Evolutionary conservation across 2,113 vertebrate genomes (phyloP).

Genomic region (Oreochromis tanganicae): DNA sequence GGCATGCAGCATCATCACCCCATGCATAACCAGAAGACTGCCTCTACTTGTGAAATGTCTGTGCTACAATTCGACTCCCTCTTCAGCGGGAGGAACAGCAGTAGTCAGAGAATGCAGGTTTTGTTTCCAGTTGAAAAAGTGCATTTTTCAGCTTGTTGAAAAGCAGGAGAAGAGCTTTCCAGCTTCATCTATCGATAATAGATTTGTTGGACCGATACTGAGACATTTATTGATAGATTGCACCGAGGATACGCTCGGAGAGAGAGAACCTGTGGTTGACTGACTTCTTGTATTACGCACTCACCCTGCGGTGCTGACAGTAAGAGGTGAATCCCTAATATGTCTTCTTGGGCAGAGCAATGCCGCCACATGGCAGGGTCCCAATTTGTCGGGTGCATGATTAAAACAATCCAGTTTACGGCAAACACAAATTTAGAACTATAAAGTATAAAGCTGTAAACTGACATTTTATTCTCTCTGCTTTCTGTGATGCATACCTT

Average conservation of each 20-base stretch:
- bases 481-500: not conserved
- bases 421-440: not conserved
- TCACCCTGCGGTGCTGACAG: slow-evolving; percentile 8
- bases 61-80: not conserved
- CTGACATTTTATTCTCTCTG: not conserved
- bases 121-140: not conserved
- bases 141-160: not conserved
- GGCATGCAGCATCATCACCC: slow-evolving; percentile 14
- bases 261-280: slow-evolving; percentile 10
- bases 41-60: slow-evolving; percentile 28
- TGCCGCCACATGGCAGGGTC: not conserved
- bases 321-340: not conserved
- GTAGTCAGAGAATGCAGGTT: not conserved
- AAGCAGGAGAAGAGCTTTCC: slow-evolving; percentile 7
- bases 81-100: not conserved
- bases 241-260: not conserved
- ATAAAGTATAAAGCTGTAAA: not conserved
- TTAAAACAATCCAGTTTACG: not conserved
- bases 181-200: slow-evolving; percentile 17
- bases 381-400: not conserved
- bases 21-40: not conserved
- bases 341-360: not conserved
- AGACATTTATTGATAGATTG: slow-evolving; percentile 16
- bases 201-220: slow-evolving; percentile 8
- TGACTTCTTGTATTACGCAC: slow-evolving; percentile 42